phyloP scores from a whole-genome alignment of 1,140 invertebrate genomes.

The Ceratitis capitata region DNA sequence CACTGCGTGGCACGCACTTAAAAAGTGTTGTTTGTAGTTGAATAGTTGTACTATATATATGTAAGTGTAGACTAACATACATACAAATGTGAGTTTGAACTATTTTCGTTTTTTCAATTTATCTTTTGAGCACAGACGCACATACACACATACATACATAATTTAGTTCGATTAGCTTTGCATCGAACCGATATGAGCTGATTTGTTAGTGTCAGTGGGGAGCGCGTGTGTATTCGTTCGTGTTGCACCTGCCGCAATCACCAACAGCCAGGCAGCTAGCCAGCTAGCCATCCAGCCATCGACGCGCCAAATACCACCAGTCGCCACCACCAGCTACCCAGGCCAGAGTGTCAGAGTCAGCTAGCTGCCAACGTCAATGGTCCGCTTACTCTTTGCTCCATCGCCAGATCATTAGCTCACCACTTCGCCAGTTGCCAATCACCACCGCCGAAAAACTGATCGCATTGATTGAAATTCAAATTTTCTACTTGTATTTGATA shows the following conservation, averaged over 20 bases:
- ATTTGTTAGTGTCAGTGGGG: slow-evolving; percentile 13
- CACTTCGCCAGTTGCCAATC: slow-evolving; percentile 25
- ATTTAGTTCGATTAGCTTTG: slow-evolving; percentile 5
- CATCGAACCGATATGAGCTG: not conserved
- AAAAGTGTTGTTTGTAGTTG: slow-evolving; percentile 27
- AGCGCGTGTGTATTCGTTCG: no score
- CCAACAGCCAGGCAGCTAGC: no score
- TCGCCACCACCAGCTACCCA: not conserved
- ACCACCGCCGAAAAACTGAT: slow-evolving; percentile 27
- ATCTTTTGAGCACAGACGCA: not conserved
- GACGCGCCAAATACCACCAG: not conserved
- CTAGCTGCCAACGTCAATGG: not conserved
- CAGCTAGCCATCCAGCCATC: not conserved
- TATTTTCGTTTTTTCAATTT: slow-evolving; percentile 11
- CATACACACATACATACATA: not conserved
- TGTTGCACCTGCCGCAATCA: not conserved
- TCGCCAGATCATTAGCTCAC: no score
- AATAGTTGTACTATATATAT: no score
- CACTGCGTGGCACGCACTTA: slow-evolving; percentile 31
- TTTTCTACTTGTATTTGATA: slow-evolving; percentile 27
- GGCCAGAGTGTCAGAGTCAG: no score
- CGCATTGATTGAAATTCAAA: slow-evolving; percentile 37
- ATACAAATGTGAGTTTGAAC: no score
- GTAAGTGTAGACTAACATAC: no score
- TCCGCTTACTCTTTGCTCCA: not conserved